Evolutionary conservation across 2,113 vertebrate species (phyloP), one percentile per base, ranked within the genome.

Genomic region (Pampusana beccarii): DNA sequence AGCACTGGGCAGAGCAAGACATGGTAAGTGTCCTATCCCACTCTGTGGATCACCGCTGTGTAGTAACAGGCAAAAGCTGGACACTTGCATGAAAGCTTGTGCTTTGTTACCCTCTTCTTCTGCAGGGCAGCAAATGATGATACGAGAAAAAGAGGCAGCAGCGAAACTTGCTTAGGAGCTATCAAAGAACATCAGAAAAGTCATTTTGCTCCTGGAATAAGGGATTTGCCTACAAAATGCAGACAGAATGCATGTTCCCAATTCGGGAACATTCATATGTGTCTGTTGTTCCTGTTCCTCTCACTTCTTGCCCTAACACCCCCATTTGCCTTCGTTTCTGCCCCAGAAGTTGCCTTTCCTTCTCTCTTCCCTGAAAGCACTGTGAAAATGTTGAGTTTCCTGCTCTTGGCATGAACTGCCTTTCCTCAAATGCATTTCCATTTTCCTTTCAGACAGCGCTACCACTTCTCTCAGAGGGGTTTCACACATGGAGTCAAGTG

Each of bases 401-500:
- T 36, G 19, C n/a, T 42, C 42, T 58, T 65, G n/a, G 16, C 4
- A 23, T 13, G 9, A 80, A 23, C 25, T 60, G 11, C 33, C 44
- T 70, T 60, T 75, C 64, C 64, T 80, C 61, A 92, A 23, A 57
- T 5, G 5, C 0, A 0, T 64, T 24, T 73, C 42, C 6, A 20
- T 42, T 40, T 57, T 40, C 13, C n/a, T 73, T 81, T 60, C 64
- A 78, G 56, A 4, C 2, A 10, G 2, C 2, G 1, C 21, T 34
- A 13, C 26, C 34, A 10, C 34, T 81, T 51, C 69, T 87, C 11
- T 42, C 0, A 0, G 29, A 75, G 14, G 3, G 2, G 13, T 70
- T 70, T 92, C 48, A 29, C 8, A 2, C 9, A 6, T 36, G 40
- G 28, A 56, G 16, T 2, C 9, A 5, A 7, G 16, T 60, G 23